These are phyloP conservation scores for Lepidostoma basale DNA, from an alignment of 1,140 invertebrate species.

Conservation along the genomic window DNA sequence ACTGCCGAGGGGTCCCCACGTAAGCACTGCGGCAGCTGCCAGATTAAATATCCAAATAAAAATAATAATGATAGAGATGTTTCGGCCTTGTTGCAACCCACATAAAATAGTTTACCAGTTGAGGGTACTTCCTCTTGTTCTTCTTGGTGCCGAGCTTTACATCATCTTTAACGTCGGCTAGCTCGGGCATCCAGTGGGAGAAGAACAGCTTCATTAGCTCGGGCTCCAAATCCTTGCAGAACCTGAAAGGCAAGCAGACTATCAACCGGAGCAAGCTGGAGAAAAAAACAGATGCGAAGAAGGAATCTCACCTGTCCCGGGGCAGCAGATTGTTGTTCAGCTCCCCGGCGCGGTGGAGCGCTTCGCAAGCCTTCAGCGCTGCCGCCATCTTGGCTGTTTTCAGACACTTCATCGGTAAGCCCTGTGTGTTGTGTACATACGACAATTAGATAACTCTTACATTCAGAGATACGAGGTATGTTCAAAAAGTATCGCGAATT, in stretches of 20 bases:
- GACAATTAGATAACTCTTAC: too few species aligned
- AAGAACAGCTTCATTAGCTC: conserved; percentile 54
- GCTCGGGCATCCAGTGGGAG: conserved; percentile 59
- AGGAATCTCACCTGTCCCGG: conserved; percentile 62
- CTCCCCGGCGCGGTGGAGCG: conserved; percentile 75
- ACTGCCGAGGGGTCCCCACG: background rate
- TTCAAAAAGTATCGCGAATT: too few species aligned
- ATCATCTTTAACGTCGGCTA: conserved; percentile 45
- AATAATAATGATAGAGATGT: background rate
- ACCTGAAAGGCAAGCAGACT: background rate
- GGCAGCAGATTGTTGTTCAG: conserved; percentile 80
- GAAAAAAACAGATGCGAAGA: background rate
- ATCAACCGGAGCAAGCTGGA: background rate
- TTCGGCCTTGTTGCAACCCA: background rate
- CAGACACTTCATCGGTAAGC: conserved; percentile 62
- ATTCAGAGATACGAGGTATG: too few species aligned
- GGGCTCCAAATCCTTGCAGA: conserved; percentile 2
- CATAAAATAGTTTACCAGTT: conserved; percentile 58
- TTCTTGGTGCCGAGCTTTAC: conserved; percentile 72
- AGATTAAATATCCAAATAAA: background rate
- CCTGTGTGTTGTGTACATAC: too few species aligned
- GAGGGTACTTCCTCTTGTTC: conserved; percentile 73
- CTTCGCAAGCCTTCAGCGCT: conserved; percentile 76
- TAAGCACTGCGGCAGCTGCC: background rate
- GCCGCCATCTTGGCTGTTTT: conserved; percentile 79